A percentile compares a stretch with the other conserved stretches of the same genome.
phyloP scores from a whole-genome alignment of 2,888 invertebrate genomes.

The Rhorus exstirpatorius region DNA sequence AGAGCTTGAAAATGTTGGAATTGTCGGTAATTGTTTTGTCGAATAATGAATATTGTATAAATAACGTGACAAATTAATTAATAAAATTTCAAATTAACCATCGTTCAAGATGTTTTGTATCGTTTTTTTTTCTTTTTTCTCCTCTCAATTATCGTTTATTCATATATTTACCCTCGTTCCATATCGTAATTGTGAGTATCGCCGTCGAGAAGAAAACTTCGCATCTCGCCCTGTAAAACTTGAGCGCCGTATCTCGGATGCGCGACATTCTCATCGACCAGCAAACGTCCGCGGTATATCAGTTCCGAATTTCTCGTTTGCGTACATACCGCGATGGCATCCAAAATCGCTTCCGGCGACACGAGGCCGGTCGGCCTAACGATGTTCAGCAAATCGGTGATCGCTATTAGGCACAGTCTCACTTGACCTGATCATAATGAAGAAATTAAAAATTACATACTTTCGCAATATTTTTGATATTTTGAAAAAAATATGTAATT shows the following conservation, averaged over 20 bases:
- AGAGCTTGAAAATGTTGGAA: too few species aligned
- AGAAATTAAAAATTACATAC: not conserved
- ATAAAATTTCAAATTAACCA: too few species aligned
- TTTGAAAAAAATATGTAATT: slow-evolving; percentile 15
- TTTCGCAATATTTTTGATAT: not conserved
- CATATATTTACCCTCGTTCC: slow-evolving; percentile 91
- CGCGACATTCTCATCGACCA: slow-evolving; percentile 97
- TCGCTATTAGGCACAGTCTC: slow-evolving; percentile 95
- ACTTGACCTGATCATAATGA: slow-evolving; percentile 80
- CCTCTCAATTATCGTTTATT: not conserved
- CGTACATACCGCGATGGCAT: slow-evolving; percentile 96
- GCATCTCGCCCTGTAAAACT: slow-evolving; percentile 96
- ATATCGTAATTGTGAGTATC: slow-evolving; percentile 95
- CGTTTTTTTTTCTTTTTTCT: too few species aligned
- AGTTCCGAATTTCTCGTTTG: slow-evolving; percentile 92
- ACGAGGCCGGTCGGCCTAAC: slow-evolving; percentile 96
- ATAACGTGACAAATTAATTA: too few species aligned
- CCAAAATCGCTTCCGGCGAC: slow-evolving; percentile 95
- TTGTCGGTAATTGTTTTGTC: too few species aligned
- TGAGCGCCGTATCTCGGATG: slow-evolving; percentile 92
- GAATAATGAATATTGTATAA: too few species aligned
- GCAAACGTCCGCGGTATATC: slow-evolving; percentile 94
- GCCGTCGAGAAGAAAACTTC: slow-evolving; percentile 95
- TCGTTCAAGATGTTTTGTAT: too few species aligned
- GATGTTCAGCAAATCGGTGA: slow-evolving; percentile 94